phyloP scores from a whole-genome alignment of 2,113 vertebrate genomes.

The Lophura nycthemera region DNA sequence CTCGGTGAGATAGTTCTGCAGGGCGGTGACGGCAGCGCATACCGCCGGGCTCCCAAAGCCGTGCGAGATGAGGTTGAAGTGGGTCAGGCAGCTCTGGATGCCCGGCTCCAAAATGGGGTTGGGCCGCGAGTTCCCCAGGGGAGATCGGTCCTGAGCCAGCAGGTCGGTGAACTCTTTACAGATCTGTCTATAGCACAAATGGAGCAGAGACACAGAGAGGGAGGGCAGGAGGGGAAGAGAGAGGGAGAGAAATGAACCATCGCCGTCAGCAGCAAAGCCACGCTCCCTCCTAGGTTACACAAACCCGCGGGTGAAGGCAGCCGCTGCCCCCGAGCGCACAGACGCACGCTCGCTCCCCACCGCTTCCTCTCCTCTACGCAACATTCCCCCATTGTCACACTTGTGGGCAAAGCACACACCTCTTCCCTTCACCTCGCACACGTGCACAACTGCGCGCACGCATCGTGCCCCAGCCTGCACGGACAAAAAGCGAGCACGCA shows the following conservation, averaged over 20 bases:
- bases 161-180: slow-evolving; percentile 99
- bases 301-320: neutral
- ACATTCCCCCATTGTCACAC: neutral
- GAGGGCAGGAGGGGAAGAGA: neutral
- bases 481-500: neutral
- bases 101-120: slow-evolving; percentile 98
- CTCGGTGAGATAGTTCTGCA: slow-evolving; percentile 99
- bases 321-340: neutral
- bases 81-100: slow-evolving; percentile 99
- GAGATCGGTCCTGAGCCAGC: slow-evolving; percentile 99
- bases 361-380: neutral
- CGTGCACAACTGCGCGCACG: fast-evolving
- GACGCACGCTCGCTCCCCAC: neutral
- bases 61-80: slow-evolving; percentile 99
- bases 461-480: fast-evolving
- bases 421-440: neutral
- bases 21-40: slow-evolving; percentile 95
- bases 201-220: slow-evolving; percentile 57
- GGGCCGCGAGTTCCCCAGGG: slow-evolving; percentile 96
- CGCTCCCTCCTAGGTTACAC: neutral
- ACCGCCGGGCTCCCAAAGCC: slow-evolving; percentile 98
- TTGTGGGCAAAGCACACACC: neutral
- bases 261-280: neutral
- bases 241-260: slow-evolving; percentile 50
- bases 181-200: slow-evolving; percentile 91